Conservation (phyloP, 1,140 invertebrate genomes). For the Drosophila simulans region DNA sequence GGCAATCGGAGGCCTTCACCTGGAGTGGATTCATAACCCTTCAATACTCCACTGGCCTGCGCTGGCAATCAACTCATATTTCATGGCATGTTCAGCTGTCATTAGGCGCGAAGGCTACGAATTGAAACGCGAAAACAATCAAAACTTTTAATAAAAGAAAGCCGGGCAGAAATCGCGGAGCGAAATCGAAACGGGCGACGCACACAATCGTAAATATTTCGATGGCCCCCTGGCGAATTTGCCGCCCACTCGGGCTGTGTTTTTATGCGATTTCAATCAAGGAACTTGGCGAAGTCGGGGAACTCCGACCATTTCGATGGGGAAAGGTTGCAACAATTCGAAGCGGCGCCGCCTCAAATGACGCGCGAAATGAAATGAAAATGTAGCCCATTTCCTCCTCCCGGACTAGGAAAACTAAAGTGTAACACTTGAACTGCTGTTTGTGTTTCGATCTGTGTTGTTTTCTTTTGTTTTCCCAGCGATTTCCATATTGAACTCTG, state of each 20-base stretch:
- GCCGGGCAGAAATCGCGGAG: conserved; percentile 8
- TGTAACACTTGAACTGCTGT: conserved; percentile 77
- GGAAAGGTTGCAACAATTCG: conserved; percentile 66
- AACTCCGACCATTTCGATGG: conserved; percentile 26
- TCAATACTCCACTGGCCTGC: conserved; percentile 23
- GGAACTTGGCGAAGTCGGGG: conserved; percentile 33
- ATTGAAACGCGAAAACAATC: conserved; percentile 76
- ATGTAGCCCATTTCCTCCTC: conserved; percentile 10
- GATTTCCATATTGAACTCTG: conserved; percentile 71
- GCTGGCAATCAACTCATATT: conserved; percentile 75
- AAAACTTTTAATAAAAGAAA: conserved; percentile 67
- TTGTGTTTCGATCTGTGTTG: conserved; percentile 64
- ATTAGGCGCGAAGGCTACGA: conserved; percentile 55
- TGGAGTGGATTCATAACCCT: conserved; percentile 59
- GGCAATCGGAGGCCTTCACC: conserved; percentile 2
- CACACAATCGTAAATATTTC: conserved; percentile 52
- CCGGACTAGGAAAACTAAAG: conserved; percentile 53
- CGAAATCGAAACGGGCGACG: conserved; percentile 37
- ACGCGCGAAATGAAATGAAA: conserved; percentile 81
- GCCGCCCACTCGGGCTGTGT: conserved; percentile 35
- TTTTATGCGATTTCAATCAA: conserved; percentile 80
- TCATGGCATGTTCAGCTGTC: conserved; percentile 74
- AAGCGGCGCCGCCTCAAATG: conserved; percentile 78
- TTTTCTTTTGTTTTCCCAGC: conserved; percentile 15
- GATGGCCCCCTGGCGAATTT: not conserved